phyloP scores from a whole-genome alignment of 2,797 vertebrate genomes.

The Alcedo atthis region DNA sequence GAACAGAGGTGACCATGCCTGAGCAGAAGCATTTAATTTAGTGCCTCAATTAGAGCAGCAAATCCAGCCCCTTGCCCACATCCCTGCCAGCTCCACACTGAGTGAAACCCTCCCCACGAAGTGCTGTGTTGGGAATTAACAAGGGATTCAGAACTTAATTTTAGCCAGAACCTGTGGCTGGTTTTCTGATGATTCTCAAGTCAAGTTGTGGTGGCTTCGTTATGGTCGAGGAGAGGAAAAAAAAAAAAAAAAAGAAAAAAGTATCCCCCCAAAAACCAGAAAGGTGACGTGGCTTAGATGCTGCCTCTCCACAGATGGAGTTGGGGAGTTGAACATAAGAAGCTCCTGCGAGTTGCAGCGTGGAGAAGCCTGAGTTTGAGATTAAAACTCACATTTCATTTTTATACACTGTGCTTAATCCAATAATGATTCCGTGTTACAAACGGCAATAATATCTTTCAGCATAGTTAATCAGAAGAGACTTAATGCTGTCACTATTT shows the following conservation, averaged over 20 bases:
- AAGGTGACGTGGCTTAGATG: not conserved
- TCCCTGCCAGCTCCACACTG: not conserved
- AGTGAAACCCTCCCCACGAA: fast-evolving
- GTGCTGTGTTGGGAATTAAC: not conserved
- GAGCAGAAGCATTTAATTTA: not conserved
- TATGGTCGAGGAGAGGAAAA: not conserved
- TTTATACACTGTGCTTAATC: constrained; percentile 94
- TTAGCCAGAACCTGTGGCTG: not conserved
- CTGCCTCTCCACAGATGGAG: constrained; percentile 1
- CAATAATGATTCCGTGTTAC: constrained; percentile 96
- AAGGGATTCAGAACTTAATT: constrained; percentile 7
- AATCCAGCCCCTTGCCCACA: not conserved
- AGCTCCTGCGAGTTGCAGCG: constrained; percentile 65
- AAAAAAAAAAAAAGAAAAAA: not conserved
- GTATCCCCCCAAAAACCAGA: not conserved
- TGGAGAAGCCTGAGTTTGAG: constrained; percentile 66
- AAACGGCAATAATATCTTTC: constrained; percentile 94
- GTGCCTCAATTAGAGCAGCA: not conserved
- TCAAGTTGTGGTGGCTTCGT: fast-evolving
- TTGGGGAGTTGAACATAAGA: constrained; percentile 72
- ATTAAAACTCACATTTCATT: constrained; percentile 95
- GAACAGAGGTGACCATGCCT: fast-evolving
- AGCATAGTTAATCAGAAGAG: constrained; percentile 96
- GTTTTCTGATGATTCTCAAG: not conserved
- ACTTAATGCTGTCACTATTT: constrained; percentile 98